These are phyloP conservation scores for Actinernus sp. DNA, from an alignment of 92 coral and sea anemone genomes.

Conservation along the genomic window DNA sequence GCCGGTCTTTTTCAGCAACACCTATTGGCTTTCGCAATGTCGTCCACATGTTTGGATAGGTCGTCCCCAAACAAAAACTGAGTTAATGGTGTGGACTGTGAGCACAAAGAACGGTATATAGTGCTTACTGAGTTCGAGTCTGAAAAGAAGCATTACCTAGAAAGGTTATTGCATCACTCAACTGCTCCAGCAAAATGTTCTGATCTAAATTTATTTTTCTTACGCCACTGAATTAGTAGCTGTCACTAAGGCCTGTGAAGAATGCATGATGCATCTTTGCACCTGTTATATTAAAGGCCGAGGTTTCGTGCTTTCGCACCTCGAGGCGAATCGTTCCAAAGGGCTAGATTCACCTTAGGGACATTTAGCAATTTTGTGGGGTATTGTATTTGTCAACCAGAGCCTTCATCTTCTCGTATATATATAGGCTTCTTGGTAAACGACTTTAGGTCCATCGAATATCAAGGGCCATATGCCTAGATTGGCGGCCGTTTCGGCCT, in stretches of 20 bases:
- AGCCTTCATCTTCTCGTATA: not conserved
- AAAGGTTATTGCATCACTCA: constrained; percentile 4
- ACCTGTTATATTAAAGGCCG: not conserved
- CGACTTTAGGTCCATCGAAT: not conserved
- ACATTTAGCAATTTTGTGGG: constrained; percentile 1
- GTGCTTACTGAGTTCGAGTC: too few relatives aligned
- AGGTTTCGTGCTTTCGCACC: not conserved
- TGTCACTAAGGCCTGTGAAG: not conserved
- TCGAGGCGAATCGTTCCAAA: constrained; percentile 3
- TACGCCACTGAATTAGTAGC: not conserved
- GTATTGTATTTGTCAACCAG: not conserved
- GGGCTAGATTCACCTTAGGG: not conserved
- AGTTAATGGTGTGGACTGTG: too few relatives aligned
- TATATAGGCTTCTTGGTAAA: constrained; percentile 5
- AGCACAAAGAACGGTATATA: too few relatives aligned
- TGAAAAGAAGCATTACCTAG: constrained; percentile 2
- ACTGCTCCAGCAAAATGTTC: constrained; percentile 1
- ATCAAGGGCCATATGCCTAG: not conserved
- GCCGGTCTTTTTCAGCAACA: too few relatives aligned
- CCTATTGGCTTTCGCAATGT: too few relatives aligned
- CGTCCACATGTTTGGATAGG: too few relatives aligned
- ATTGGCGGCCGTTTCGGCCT: not conserved
- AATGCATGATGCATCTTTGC: not conserved
- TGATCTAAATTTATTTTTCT: not conserved
- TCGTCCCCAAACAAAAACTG: too few relatives aligned